Conservation (phyloP, 2,888 invertebrate species). For the Ommatoiulus sabulosus region DNA sequence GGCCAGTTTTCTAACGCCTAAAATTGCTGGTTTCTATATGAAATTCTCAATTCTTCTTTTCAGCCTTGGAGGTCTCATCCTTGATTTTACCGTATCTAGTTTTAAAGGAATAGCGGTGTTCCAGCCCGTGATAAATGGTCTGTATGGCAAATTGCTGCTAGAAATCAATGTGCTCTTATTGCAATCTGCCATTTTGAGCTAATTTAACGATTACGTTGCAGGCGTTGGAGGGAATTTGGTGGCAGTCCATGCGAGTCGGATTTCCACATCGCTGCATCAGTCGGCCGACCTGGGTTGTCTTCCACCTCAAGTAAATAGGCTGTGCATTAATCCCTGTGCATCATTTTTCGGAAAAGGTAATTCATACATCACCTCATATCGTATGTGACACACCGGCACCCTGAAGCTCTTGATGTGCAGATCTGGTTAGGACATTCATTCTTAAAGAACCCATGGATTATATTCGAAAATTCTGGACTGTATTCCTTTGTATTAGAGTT, state of each 20-base stretch:
- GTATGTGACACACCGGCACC: no score
- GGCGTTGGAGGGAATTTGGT: slow-evolving; percentile 69
- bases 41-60: background rate
- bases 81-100: slow-evolving; percentile 68
- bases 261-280: slow-evolving; percentile 68
- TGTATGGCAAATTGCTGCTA: background rate
- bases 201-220: background rate
- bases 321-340: slow-evolving; percentile 59
- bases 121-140: slow-evolving; percentile 69
- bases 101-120: slow-evolving; percentile 71
- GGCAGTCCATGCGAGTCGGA: slow-evolving; percentile 69
- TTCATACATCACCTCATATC: no score
- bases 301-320: slow-evolving; percentile 62
- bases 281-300: slow-evolving; percentile 65
- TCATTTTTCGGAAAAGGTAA: slow-evolving; percentile 59
- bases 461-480: no score
- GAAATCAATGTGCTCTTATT: background rate
- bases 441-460: no score
- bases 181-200: background rate
- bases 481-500: no score
- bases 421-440: no score
- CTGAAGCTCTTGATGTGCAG: background rate
- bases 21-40: background rate
- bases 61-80: slow-evolving; percentile 69
- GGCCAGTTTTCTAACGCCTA: no score